Conservation (phyloP, 2,113 vertebrate genomes). For the Vulpes lagopus region DNA sequence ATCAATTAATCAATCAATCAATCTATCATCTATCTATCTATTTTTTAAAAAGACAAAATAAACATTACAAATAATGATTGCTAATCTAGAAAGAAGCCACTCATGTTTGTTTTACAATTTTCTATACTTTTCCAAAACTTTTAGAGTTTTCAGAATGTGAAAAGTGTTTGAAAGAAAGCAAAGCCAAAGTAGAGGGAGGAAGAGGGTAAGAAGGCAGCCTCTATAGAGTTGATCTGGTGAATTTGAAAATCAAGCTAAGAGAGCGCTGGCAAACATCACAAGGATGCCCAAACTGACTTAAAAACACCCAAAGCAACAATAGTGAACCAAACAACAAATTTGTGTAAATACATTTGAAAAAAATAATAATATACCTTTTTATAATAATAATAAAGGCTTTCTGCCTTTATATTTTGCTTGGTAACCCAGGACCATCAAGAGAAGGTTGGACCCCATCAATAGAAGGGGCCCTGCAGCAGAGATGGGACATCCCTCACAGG, state of each 20-base stretch:
- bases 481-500: rapidly evolving
- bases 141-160: neutral
- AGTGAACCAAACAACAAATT: neutral
- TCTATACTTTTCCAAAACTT: neutral
- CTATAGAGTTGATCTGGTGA: neutral
- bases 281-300: neutral
- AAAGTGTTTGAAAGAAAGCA: neutral
- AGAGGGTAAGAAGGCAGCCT: neutral
- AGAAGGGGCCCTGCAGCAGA: too few species aligned
- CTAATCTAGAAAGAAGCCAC: neutral
- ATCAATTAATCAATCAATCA: too few species aligned
- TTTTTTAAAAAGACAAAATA: neutral
- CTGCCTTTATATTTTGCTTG: neutral
- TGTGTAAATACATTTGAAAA: neutral
- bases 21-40: too few species aligned
- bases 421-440: neutral
- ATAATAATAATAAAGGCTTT: neutral
- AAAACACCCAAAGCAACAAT: neutral
- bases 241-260: neutral
- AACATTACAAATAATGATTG: neutral
- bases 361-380: neutral
- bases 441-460: rapidly evolving
- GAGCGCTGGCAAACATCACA: too few species aligned
- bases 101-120: neutral
- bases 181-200: neutral